Evolutionary conservation across 2,797 vertebrate species (phyloP).

Genomic region (Epinephelus coioides): DNA sequence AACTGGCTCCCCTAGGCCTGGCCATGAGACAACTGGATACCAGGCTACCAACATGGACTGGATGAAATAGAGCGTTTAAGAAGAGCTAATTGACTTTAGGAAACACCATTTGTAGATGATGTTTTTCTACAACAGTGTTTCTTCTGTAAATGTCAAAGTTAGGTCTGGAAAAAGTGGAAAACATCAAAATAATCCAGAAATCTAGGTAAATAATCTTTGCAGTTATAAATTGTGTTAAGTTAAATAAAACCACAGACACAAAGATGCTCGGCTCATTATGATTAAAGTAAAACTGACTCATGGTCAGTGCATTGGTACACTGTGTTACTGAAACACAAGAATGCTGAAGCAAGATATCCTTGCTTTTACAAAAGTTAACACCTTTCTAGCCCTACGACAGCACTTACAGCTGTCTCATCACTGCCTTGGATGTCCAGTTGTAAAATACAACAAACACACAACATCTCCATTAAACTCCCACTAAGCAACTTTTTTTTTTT

Average conservation of each 20-base stretch:
- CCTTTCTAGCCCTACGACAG: neutral
- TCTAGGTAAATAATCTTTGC: neutral
- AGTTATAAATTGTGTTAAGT: neutral
- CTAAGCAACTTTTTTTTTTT: neutral
- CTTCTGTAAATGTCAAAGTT: constrained; percentile 3
- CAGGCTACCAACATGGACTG: neutral
- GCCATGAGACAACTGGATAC: neutral
- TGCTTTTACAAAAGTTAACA: neutral
- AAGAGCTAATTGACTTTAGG: neutral
- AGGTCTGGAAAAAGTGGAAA: neutral
- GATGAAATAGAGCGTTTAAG: neutral
- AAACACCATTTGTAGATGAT: neutral
- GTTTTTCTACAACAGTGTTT: neutral
- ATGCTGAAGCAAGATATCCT: neutral
- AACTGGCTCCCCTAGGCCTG: constrained; percentile 24
- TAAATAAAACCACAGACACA: neutral
- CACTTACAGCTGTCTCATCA: neutral
- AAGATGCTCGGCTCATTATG: neutral
- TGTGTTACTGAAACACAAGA: neutral
- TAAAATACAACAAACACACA: neutral
- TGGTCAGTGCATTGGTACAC: neutral
- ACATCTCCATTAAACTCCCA: neutral
- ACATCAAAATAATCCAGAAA: neutral
- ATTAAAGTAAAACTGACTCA: neutral
- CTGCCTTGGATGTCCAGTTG: neutral